phyloP scores from a whole-genome alignment of 1,140 invertebrate species.

The Hermatobates lingyangjiaoensis region DNA sequence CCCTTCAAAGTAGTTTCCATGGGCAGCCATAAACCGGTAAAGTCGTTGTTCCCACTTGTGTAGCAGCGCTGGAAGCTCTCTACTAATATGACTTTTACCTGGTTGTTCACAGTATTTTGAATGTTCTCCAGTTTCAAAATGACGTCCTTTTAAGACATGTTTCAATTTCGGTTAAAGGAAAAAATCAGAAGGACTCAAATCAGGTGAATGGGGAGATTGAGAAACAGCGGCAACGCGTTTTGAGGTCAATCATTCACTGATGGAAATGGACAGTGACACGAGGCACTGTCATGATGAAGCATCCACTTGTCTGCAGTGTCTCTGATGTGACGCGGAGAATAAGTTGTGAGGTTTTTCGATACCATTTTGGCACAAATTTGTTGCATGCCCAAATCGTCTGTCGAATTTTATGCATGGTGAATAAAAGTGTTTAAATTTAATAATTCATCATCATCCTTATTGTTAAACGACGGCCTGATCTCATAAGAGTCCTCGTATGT shows the following conservation, averaged over 20 bases:
- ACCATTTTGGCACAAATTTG: no score
- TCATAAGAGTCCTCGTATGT: no score
- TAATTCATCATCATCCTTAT: no score
- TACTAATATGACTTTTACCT: neutral
- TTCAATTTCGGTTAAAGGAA: neutral
- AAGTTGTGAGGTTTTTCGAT: no score
- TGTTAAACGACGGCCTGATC: no score
- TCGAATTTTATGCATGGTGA: no score
- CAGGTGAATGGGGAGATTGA: slow-evolving; percentile 7
- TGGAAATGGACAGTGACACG: neutral
- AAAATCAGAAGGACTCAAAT: no score
- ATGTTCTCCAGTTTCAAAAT: slow-evolving; percentile 5
- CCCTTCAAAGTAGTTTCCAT: slow-evolving; percentile 8
- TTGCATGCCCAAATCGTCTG: no score
- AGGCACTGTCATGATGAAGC: neutral
- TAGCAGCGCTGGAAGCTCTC: slow-evolving; percentile 4
- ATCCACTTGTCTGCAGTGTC: neutral
- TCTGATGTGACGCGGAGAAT: no score
- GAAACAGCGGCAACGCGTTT: slow-evolving; percentile 1
- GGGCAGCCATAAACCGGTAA: neutral
- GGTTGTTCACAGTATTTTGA: neutral
- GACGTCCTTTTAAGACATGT: neutral
- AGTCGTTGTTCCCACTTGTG: neutral
- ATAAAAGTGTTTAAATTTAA: no score
- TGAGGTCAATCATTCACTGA: neutral